These are phyloP conservation scores for Drosophila barbarae DNA, from an alignment of 2,888 invertebrate species.

Conservation along the genomic window DNA sequence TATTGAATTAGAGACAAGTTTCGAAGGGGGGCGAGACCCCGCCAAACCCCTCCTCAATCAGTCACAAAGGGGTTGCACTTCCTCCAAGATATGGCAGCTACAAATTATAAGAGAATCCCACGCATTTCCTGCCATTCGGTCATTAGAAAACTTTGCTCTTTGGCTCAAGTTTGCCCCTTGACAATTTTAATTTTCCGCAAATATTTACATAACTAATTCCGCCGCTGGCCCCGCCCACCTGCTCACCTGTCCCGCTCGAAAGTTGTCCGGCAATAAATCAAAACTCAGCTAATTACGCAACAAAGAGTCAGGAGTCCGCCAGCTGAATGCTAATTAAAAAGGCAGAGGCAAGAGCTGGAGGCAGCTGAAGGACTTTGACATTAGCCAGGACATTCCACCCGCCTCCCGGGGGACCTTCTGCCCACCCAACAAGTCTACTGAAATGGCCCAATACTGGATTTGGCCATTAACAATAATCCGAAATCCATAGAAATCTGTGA, in stretches of 20 bases:
- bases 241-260: constrained; percentile 25
- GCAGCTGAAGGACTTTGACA: constrained; percentile 41
- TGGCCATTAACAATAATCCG: constrained; percentile 73
- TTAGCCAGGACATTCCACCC: constrained; percentile 23
- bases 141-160: constrained; percentile 40
- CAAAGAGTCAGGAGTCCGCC: constrained; percentile 67
- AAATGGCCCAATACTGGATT: constrained; percentile 54
- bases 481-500: constrained; percentile 56
- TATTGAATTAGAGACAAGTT: constrained; percentile 5
- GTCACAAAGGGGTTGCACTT: constrained; percentile 12
- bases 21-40: background rate
- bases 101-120: constrained; percentile 20
- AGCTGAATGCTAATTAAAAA: constrained; percentile 74
- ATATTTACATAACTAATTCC: constrained; percentile 65
- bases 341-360: constrained; percentile 22
- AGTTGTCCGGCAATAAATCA: constrained; percentile 66
- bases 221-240: constrained; percentile 10
- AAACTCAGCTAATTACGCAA: constrained; percentile 76
- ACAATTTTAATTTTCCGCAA: constrained; percentile 66
- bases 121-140: constrained; percentile 25
- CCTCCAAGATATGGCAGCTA: constrained; percentile 3
- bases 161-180: constrained; percentile 46
- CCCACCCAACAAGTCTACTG: constrained; percentile 46
- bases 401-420: constrained; percentile 30
- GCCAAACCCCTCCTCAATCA: background rate